phyloP scores from a whole-genome alignment of 2,888 invertebrate species.

The Seira musarum region DNA sequence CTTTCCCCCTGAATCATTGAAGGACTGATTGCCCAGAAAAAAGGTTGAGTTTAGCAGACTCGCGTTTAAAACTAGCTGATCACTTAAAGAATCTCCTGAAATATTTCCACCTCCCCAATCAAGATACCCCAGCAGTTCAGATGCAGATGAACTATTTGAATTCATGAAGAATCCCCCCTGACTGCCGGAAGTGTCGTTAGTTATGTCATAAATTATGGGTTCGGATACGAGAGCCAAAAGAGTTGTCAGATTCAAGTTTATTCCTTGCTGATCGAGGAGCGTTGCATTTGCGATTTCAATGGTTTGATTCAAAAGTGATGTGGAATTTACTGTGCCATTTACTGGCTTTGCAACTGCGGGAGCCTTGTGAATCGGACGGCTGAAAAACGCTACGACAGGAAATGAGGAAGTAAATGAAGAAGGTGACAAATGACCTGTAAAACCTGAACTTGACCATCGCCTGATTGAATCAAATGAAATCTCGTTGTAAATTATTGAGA shows the following conservation, averaged over 20 bases:
- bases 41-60: constrained; percentile 16
- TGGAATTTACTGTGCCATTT: constrained; percentile 35
- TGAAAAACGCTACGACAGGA: constrained; percentile 90
- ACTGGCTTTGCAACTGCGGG: neutral
- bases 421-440: constrained; percentile 92
- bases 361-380: constrained; percentile 83
- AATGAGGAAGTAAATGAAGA: constrained; percentile 90
- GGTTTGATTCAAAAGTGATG: constrained; percentile 36
- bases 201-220: constrained; percentile 67
- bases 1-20: constrained; percentile 25
- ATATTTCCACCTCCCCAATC: constrained; percentile 26
- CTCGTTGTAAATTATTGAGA: constrained; percentile 42
- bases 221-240: constrained; percentile 70
- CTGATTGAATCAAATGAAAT: neutral
- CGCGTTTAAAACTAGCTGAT: neutral
- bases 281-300: constrained; percentile 54
- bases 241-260: constrained; percentile 64
- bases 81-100: constrained; percentile 9
- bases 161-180: neutral
- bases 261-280: constrained; percentile 52
- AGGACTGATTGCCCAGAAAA: neutral
- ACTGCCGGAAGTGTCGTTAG: constrained; percentile 64
- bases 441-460: constrained; percentile 96
- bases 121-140: constrained; percentile 18
- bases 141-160: neutral